Base-by-base conservation (phyloP, 2,888 invertebrate genomes). In the Tipula lateralis region DNA sequence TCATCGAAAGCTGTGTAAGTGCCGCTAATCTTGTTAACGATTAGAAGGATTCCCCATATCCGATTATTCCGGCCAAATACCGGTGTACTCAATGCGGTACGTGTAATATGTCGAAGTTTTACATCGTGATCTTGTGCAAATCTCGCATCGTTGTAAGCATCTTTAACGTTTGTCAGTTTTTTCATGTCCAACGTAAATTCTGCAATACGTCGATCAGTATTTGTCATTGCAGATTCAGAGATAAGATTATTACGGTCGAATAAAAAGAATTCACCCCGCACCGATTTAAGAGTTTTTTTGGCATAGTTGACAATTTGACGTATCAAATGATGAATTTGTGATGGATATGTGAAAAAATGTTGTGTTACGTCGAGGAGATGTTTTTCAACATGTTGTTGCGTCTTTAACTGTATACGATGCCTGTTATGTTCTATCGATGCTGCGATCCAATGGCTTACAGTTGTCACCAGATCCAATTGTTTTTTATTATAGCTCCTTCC, bases 11-110 rank as follows among this genome's bases (percentile, higher is more conserved):
- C 66, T 50, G 90, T 90, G 87, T 93, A 93, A 2, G 91, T 89
- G 84, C 83, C 90, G 87, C 87, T 90, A 4, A 86, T 88, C 87
- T 93, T 93, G 88, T 93, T 93, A 0, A 91, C 91, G 6, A 93
- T 88, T 87, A 92, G 92, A 0, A 93, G 91, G 0, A 93, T 91
- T 91, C 92, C 92, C 86, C 92, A 91, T 85, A 91, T 90, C 9
- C 24, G 19, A 34, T 91, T 90, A 7, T 89, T 88, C 84, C 91
- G 91, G 83, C 92, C 92, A 85, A 89, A 86, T 82, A 93, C 91
- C 0, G 93, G 93, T 84, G 91, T 90, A 16, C 91, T 92, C 2
- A 93, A 87, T 39, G 92, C 91, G 0, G 92, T 91, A 84, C 93
- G 89, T 0, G 92, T 92, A 0, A 93, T 92, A 24, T 91, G 91